These are phyloP conservation scores for Onychomys torridus DNA, from an alignment of 2,797 vertebrate species.

Conservation along the genomic window DNA sequence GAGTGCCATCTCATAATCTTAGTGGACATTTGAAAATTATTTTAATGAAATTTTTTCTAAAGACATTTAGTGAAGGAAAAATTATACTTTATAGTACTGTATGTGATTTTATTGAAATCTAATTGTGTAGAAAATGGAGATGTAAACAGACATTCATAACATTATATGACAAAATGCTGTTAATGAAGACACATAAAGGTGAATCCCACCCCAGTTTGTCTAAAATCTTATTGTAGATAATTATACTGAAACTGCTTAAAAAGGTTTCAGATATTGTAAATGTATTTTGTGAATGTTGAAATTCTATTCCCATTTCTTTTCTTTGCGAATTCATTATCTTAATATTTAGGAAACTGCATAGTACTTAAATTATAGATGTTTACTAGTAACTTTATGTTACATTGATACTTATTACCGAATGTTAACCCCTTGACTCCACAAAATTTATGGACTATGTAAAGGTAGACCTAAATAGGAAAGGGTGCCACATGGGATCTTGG, in stretches of 20 bases:
- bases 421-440: background rate
- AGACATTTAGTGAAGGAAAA: background rate
- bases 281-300: background rate
- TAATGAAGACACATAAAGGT: background rate
- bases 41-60: background rate
- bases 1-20: background rate
- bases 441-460: background rate
- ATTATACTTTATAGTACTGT: background rate
- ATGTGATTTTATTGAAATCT: background rate
- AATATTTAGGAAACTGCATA: background rate
- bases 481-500: background rate
- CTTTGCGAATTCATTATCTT: background rate
- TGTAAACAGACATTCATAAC: background rate
- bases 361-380: background rate
- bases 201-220: background rate
- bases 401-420: background rate
- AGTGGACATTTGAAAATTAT: background rate
- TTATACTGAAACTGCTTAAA: background rate
- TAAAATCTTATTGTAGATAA: background rate
- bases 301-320: background rate
- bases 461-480: fast-evolving
- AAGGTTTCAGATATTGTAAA: background rate
- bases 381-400: background rate
- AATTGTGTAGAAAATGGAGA: background rate
- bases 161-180: background rate